A percentile compares a stretch with the other conserved stretches of the same genome.
These are phyloP conservation scores for Dendropsophus ebraccatus DNA, from an alignment of 2,113 vertebrate species.

Conservation along the genomic window DNA sequence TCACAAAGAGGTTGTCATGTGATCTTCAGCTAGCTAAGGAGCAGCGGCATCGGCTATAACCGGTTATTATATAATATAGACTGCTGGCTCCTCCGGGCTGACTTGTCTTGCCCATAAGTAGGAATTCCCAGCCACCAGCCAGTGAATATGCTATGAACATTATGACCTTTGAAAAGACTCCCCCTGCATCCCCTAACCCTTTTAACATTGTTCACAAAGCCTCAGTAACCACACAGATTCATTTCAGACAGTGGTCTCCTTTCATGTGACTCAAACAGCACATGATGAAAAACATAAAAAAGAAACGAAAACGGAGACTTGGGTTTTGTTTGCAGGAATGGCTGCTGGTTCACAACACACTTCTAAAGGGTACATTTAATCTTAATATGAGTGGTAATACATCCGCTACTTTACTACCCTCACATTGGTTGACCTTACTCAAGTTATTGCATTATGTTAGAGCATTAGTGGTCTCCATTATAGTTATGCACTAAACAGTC, in stretches of 20 bases:
- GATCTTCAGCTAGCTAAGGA: slow-evolving; percentile 9
- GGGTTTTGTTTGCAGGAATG: neutral
- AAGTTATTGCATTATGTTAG: neutral
- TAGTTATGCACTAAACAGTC: neutral
- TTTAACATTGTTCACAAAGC: slow-evolving; percentile 14
- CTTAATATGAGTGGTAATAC: neutral
- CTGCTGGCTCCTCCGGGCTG: slow-evolving; percentile 17
- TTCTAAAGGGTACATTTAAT: neutral
- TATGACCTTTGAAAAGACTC: slow-evolving; percentile 18
- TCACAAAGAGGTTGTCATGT: slow-evolving; percentile 37
- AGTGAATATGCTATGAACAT: slow-evolving; percentile 24
- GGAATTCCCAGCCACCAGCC: neutral
- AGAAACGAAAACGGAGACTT: neutral
- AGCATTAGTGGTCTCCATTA: neutral
- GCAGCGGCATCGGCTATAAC: neutral
- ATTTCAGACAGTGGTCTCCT: slow-evolving; percentile 14
- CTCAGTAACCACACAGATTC: slow-evolving; percentile 21
- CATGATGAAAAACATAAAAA: slow-evolving; percentile 43
- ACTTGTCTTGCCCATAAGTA: neutral
- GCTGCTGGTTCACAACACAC: neutral
- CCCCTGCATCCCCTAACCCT: slow-evolving; percentile 11
- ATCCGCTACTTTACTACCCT: neutral
- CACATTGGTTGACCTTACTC: neutral
- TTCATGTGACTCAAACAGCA: slow-evolving; percentile 47
- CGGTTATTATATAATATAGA: slow-evolving; percentile 24